Evolutionary conservation across 37 sponge, comb jelly and placozoan species (phyloP), one percentile per base, ranked within the genome.

Genomic region (Hormiphora californensis): DNA sequence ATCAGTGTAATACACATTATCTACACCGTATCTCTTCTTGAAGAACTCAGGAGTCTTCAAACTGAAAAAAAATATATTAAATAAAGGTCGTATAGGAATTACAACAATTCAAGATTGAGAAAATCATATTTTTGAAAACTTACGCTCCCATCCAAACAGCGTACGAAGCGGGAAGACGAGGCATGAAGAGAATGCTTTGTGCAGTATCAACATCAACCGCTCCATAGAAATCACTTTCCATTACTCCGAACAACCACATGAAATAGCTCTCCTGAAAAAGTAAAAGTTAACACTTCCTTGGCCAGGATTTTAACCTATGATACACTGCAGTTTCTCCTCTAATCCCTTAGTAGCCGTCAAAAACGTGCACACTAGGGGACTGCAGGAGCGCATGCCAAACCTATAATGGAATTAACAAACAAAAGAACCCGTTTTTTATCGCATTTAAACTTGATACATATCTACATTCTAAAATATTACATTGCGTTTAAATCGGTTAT

Each of bases 121-220:
- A 27, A 62, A 9, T 62, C 31, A 62, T 19, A 62, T 15, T 62
- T 12, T 15, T 62, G 8, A 8, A 8, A 23, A 73, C 93, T 92
- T 33, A 95, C 96, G 90, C 63, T 88, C 99, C 99, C 99, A 98
- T 95, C 99, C 96, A 95, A 53, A 85, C 91, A 63, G 94, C 94
- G 87, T 98, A 98, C 1, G 92, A 92, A 36, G 86, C 90, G 39
- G 94, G 93, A 22, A 95, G 92, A 28, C 89, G 87, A 1, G 96
- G 94, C 54, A 95, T 86, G 69, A 95, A 98, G 46, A 98, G 89
- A 25, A 89, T 61, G 25, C 92, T 32, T 34, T 51, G 28, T 7
- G 89, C 94, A 28, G 90, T 92, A 63, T 93, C 92, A 73, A 98
- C 99, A 15, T 92, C 92, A 39, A 98, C 51, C 31, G 92, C 91